Base-by-base conservation (phyloP, 2,888 invertebrate species). In the Spisula solida region DNA sequence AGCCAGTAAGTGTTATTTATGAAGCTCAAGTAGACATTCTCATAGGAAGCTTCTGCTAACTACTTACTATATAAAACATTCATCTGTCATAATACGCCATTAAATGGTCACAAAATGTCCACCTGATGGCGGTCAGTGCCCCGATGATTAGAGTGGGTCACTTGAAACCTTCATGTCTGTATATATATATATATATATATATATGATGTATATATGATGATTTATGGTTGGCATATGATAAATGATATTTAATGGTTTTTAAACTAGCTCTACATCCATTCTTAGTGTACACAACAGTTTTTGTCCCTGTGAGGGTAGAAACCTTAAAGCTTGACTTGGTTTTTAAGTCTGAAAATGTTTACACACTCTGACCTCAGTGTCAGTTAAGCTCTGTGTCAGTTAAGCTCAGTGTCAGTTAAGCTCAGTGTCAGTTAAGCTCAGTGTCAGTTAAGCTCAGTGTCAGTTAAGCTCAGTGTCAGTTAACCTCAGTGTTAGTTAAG, bases 1-100 rank as follows among this genome's bases (percentile, higher is more conserved):
- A 75, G 75, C 75, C 51, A 83, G 16, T 47, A 83, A 48, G 75
- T 83, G 51, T 83, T 75, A 75, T 75, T 31, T 75, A 75, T 75
- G 75, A 16, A 34, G 1, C 5, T 31, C 16, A 31, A 18, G 34
- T 34, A 75, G 18, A 75, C 31, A 31, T 75, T 75, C 75, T 75
- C 75, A 75, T 66, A n/a, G 60, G 25, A 66, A 66, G 20, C 20
- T 66, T n/a, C 25, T 66, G 60, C 60, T 66, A 66, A 66, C 2
- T 66, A 66, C 60, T 66, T n/a, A 25, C 18, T 8, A 12, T n/a
- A 12, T 12, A 25, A 66, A 10, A 66, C 60, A 66, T 66, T 66
- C 8, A 66, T 66, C n/a, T 66, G 60, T 66, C 60, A 66, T 66
- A 25, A 25, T 66, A 66, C 25, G n/a, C 60, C 10, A 66, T 66